Conservation (phyloP, 2,797 vertebrate species). For the Sciaenops ocellatus region DNA sequence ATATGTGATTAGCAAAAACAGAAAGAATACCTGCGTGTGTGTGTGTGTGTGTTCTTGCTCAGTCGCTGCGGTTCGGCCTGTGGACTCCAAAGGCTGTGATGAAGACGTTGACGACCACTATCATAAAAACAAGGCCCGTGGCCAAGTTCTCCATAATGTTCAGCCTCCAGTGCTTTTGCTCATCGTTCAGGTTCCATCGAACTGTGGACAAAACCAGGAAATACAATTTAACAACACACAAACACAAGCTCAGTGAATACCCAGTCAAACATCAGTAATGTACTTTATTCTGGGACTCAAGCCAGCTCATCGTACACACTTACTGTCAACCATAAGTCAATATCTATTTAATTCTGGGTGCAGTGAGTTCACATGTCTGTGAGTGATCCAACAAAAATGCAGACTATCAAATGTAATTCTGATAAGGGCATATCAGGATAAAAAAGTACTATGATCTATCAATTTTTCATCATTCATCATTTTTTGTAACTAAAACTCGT, state of each 20-base stretch:
- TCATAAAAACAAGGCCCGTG: constrained; percentile 89
- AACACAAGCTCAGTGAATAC: constrained; percentile 31
- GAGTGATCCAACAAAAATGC: constrained; percentile 16
- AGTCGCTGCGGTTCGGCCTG: constrained; percentile 69
- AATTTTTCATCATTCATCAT: too few relatives aligned
- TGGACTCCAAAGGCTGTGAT: constrained; percentile 93
- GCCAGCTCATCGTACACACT: constrained; percentile 52
- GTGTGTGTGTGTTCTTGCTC: constrained; percentile 26
- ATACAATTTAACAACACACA: constrained; percentile 34
- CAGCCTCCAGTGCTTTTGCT: constrained; percentile 86
- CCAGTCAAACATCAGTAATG: constrained; percentile 35
- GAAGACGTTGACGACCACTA: constrained; percentile 92
- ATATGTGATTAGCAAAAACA: constrained; percentile 26
- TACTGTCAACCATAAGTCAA: constrained; percentile 50
- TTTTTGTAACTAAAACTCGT: too few relatives aligned
- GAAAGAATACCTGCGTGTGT: constrained; percentile 49
- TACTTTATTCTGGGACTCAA: constrained; percentile 40
- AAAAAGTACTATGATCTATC: background rate
- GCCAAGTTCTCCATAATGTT: constrained; percentile 88
- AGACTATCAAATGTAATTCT: constrained; percentile 20
- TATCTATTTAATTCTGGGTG: constrained; percentile 34
- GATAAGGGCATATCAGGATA: background rate
- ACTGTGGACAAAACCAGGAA: constrained; percentile 78
- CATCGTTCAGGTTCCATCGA: constrained; percentile 92
- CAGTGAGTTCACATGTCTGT: constrained; percentile 6